Percentiles rank a stretch among this genome's conserved stretches.
phyloP scores from a whole-genome alignment of 1,140 invertebrate genomes.

The Schmidtea mediterranea region DNA sequence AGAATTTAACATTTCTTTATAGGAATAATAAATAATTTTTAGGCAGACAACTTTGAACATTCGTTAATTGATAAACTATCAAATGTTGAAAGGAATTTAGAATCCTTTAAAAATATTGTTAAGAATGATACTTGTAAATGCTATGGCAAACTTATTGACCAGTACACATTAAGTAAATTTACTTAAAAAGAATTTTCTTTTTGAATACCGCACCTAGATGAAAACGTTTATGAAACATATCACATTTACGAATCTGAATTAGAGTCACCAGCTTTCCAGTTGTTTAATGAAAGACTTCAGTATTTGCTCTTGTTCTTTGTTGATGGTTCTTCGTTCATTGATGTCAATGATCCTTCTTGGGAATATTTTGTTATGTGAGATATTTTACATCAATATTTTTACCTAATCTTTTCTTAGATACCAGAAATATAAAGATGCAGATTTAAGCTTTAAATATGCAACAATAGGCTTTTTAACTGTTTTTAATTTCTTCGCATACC shows the following conservation, averaged over 20 bases:
- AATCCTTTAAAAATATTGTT: not conserved
- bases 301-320: conserved; percentile 79
- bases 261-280: conserved; percentile 41
- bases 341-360: conserved; percentile 70
- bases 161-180: not conserved
- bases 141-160: not conserved
- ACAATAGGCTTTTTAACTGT: conserved; percentile 33
- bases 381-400: not conserved
- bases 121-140: not conserved
- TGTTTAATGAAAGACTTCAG: conserved; percentile 55
- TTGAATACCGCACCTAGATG: not conserved
- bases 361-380: conserved; percentile 59
- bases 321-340: conserved; percentile 58
- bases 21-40: not conserved
- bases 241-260: conserved; percentile 9
- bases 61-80: not conserved
- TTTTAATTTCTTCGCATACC: conserved; percentile 81
- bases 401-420: not conserved
- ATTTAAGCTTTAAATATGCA: too few species aligned
- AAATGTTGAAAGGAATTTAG: not conserved
- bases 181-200: not conserved
- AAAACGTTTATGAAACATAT: too few species aligned
- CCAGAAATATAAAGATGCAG: too few species aligned
- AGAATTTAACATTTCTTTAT: too few species aligned
- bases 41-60: not conserved